Percentiles rank a stretch among this genome's conserved stretches.
These are phyloP conservation scores for Poeciliopsis retropinna DNA, from an alignment of 2,113 vertebrate species.

Conservation along the genomic window DNA sequence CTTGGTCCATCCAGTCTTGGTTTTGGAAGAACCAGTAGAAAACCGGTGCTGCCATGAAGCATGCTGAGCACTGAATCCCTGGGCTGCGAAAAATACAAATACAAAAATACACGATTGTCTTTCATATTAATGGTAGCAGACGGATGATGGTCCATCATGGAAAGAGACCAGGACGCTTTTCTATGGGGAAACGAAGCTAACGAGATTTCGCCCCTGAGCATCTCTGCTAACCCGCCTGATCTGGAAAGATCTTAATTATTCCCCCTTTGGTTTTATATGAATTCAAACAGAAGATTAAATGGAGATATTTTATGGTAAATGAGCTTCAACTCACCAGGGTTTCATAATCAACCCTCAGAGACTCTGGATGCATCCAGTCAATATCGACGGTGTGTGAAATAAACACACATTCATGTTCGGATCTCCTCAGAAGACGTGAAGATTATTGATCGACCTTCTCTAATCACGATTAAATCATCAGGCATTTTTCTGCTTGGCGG, in stretches of 20 bases:
- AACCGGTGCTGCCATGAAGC: too few relatives aligned
- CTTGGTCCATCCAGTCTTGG: too few relatives aligned
- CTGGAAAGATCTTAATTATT: background rate
- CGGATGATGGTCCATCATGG: background rate
- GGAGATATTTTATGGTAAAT: background rate
- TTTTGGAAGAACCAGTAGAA: too few relatives aligned
- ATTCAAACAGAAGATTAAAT: background rate
- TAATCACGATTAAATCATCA: too few relatives aligned
- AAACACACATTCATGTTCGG: background rate
- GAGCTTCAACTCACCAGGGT: conserved; percentile 4
- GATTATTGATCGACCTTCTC: background rate
- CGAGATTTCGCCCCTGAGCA: too few relatives aligned
- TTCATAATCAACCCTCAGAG: conserved; percentile 37
- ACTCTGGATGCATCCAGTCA: conserved; percentile 23
- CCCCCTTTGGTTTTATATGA: background rate
- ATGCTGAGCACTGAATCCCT: too few relatives aligned
- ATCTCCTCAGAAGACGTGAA: background rate
- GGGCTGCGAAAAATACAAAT: background rate
- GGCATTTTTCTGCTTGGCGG: too few relatives aligned
- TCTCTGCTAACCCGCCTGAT: background rate
- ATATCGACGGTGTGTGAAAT: conserved; percentile 5
- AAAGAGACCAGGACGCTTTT: background rate
- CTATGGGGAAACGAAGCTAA: background rate
- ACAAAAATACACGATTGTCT: background rate
- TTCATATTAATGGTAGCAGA: background rate